These are phyloP conservation scores for Psephotus haematonotus DNA, from an alignment of 2,113 vertebrate species.

Conservation along the genomic window DNA sequence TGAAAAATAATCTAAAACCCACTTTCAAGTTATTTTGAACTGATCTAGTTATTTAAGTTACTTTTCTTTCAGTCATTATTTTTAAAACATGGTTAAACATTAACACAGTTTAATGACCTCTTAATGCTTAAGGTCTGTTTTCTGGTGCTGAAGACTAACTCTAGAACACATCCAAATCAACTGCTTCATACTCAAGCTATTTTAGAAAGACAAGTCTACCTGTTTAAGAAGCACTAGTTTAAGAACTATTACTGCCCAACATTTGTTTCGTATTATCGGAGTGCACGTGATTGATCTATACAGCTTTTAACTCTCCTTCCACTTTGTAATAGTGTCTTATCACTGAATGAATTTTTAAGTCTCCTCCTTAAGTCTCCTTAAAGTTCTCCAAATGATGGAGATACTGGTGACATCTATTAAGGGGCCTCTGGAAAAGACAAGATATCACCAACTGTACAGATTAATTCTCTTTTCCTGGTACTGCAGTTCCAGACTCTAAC, in stretches of 20 bases:
- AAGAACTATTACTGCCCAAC: background rate
- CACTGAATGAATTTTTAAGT: background rate
- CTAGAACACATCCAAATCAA: background rate
- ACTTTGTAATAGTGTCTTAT: background rate
- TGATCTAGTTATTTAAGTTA: slow-evolving; percentile 54
- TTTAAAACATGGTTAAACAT: slow-evolving; percentile 42
- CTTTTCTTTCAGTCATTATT: slow-evolving; percentile 48
- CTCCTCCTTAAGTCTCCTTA: background rate
- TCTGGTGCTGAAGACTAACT: slow-evolving; percentile 5
- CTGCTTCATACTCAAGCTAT: background rate
- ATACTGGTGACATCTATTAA: background rate
- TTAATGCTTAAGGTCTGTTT: background rate
- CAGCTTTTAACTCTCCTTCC: background rate
- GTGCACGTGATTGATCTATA: background rate
- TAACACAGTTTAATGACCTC: background rate
- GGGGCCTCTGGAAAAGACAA: background rate
- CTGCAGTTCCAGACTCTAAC: background rate
- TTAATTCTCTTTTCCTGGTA: background rate
- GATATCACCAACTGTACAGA: background rate
- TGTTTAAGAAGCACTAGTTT: background rate
- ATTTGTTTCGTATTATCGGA: background rate
- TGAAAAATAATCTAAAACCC: slow-evolving; percentile 68
- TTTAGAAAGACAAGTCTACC: background rate
- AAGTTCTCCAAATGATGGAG: background rate
- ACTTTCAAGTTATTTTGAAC: slow-evolving; percentile 37